Evolutionary conservation across 2,797 vertebrate genomes (phyloP), one percentile per base, ranked within the genome.

Genomic region (Salmo trutta): DNA sequence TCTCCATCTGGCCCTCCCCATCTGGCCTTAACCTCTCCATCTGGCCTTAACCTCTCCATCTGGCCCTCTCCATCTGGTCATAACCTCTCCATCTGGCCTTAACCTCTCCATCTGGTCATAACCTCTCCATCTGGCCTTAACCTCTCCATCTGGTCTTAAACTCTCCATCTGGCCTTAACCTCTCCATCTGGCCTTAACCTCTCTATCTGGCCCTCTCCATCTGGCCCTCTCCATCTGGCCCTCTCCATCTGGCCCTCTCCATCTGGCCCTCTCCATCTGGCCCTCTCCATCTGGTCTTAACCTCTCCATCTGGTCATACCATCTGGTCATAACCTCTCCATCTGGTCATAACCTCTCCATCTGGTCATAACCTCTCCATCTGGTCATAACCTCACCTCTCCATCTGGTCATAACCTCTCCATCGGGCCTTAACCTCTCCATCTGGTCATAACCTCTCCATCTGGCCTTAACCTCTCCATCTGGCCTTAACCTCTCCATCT

Each of bases 41-140:
- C 31, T 33, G 84, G 86, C 92, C 0, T 76, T 95, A 14, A 74
- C 92, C 79, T 91, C 92, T 31, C 29, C 29, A 4, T 31, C 29
- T 31, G 29, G 29, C 3, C 29, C 79, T 91, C 92, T 4, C 29
- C 29, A 3, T 31, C 29, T 31, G 29, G 29, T 0, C 29, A 0
- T 31, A 31, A 31, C 31, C 31, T 33, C 31, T 33, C 31, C 31
- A 33, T 33, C 31, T 33, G 84, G 86, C 92, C 0, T 77, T 95
- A 14, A 73, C 92, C 79, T 91, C 92, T 31, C 24, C 24, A 3
- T 3, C 31, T 31, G 84, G 86, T 92, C 0, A 0, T 31, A 31
- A 31, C 31, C 31, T 31, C 4, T 31, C 31, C 31, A 5, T 31
- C 31, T 31, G 84, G 86, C 92, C 0, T 76, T 95, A 14, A 74